Evolutionary conservation across 2,113 vertebrate species (phyloP).

Genomic region (Thamnaconus septentrionalis): DNA sequence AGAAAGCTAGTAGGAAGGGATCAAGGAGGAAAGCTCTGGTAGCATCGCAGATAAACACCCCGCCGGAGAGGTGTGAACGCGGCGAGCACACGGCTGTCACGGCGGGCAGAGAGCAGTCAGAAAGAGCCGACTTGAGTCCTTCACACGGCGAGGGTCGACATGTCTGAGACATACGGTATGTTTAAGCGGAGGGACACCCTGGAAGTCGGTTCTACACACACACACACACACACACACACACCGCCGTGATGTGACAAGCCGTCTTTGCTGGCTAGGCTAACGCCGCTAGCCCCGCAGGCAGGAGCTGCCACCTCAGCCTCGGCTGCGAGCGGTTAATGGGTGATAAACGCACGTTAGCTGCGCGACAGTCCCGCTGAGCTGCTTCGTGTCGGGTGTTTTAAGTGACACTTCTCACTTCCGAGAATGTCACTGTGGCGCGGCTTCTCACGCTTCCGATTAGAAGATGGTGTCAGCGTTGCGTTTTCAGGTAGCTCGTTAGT

Average conservation of each 20-base stretch:
- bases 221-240: too few relatives aligned
- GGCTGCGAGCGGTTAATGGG: neutral
- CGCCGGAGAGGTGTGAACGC: conserved; percentile 32
- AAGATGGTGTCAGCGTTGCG: conserved; percentile 10
- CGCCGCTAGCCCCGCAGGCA: conserved; percentile 9
- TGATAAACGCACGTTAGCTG: neutral
- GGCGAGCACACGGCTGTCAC: conserved; percentile 22
- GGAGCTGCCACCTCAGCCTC: conserved; percentile 8
- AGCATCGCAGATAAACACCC: conserved; percentile 58
- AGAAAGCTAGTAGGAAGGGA: conserved; percentile 25
- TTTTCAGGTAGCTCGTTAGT: conserved; percentile 41
- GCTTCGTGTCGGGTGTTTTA: neutral
- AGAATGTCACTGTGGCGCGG: neutral
- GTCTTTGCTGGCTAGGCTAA: conserved; percentile 39
- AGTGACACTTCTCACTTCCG: neutral
- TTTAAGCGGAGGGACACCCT: conserved; percentile 9
- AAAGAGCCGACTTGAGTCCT: conserved; percentile 34
- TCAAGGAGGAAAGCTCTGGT: conserved; percentile 36
- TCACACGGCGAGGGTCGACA: conserved; percentile 63
- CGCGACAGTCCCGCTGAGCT: rapidly evolving
- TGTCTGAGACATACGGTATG: conserved; percentile 84
- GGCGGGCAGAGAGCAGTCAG: conserved; percentile 12
- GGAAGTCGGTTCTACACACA: conserved; percentile 7
- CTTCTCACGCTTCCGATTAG: conserved; percentile 4
- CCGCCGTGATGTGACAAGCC: conserved; percentile 16